A percentile compares a stretch with the other conserved stretches of the same genome.
phyloP scores from a whole-genome alignment of 2,113 vertebrate species.

The Piaya cayana region DNA sequence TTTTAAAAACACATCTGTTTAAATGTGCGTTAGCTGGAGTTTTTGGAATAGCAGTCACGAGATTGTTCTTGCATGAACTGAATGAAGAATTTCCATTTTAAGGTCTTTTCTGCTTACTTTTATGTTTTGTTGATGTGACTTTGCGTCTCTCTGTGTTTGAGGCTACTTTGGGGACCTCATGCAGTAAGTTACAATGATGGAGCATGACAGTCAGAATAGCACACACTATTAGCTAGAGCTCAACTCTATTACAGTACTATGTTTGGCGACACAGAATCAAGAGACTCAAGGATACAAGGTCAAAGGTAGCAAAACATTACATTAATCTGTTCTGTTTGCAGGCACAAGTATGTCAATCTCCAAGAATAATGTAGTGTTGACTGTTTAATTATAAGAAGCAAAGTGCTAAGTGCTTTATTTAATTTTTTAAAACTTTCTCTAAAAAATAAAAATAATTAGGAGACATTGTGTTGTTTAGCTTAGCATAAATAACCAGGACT shows the following conservation, averaged over 20 bases:
- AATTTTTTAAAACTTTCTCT: neutral
- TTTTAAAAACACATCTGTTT: neutral
- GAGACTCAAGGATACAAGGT: constrained; percentile 87
- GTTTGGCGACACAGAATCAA: constrained; percentile 87
- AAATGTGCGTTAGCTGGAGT: neutral
- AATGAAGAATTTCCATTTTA: constrained; percentile 75
- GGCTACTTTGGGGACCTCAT: constrained; percentile 82
- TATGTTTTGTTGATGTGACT: constrained; percentile 69
- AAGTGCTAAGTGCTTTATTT: constrained; percentile 43
- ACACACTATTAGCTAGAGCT: constrained; percentile 86
- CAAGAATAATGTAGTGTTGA: constrained; percentile 70
- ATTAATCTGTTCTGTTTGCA: constrained; percentile 86
- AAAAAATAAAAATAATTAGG: neutral
- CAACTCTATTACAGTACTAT: constrained; percentile 87
- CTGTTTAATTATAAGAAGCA: constrained; percentile 79
- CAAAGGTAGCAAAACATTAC: constrained; percentile 91
- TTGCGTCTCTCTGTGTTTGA: constrained; percentile 70
- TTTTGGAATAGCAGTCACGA: constrained; percentile 26
- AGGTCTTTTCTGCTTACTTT: constrained; percentile 72
- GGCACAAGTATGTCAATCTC: constrained; percentile 74
- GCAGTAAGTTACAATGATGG: constrained; percentile 90
- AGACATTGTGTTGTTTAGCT: constrained; percentile 6
- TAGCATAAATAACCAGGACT: neutral
- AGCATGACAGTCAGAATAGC: constrained; percentile 90
- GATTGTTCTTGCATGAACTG: constrained; percentile 52